phyloP scores from a whole-genome alignment of 2,888 invertebrate species.

The Arctia plantaginis region DNA sequence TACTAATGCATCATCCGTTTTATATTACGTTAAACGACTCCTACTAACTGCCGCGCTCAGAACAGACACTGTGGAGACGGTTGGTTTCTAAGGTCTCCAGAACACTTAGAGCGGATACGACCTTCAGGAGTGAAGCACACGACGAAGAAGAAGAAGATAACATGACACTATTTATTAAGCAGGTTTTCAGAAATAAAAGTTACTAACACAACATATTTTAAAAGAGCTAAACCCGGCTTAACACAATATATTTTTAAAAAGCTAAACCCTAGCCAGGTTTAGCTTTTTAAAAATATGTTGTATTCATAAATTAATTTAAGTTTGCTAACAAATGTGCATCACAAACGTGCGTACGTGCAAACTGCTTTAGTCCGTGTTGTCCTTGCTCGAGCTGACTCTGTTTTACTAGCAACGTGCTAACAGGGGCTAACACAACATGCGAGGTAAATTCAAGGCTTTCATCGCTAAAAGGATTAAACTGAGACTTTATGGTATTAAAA shows the following conservation, averaged over 20 bases:
- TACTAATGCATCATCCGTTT: too few species aligned
- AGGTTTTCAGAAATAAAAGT: background rate
- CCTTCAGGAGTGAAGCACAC: too few species aligned
- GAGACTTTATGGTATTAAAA: slow-evolving; percentile 8
- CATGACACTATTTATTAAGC: background rate
- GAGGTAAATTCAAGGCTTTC: slow-evolving; percentile 15
- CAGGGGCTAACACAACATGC: slow-evolving; percentile 13
- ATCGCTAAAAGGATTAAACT: slow-evolving; percentile 16
- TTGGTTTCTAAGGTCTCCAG: too few species aligned
- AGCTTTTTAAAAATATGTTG: too few species aligned
- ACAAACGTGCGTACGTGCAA: slow-evolving; percentile 15
- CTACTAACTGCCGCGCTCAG: too few species aligned
- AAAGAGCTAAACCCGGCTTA: background rate
- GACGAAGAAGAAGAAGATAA: background rate
- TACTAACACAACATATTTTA: background rate
- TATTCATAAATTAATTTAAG: slow-evolving; percentile 13
- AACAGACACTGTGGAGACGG: too few species aligned
- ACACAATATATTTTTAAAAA: too few species aligned
- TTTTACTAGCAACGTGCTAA: slow-evolving; percentile 13
- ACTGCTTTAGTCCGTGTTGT: slow-evolving; percentile 4
- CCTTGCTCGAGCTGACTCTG: slow-evolving; percentile 2
- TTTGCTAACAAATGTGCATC: slow-evolving; percentile 10
- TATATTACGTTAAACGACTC: too few species aligned
- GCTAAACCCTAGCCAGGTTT: background rate
- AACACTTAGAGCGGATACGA: too few species aligned